Percentiles rank a stretch among this genome's conserved stretches.
Conservation (phyloP, 2,888 invertebrate species). For the Blera fallax region DNA sequence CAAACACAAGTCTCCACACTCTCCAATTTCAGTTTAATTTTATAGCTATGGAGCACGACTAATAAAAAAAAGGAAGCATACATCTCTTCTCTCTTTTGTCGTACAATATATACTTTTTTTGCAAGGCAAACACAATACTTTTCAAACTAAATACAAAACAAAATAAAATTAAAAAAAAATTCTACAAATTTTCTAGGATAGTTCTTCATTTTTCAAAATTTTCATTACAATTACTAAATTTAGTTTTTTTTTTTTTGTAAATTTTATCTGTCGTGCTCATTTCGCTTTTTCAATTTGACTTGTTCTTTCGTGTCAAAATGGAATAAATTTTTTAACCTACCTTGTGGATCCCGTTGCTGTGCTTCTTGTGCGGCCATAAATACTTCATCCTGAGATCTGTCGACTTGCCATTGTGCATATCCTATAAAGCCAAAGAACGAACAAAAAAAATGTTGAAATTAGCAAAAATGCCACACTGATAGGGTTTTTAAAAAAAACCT, state of each 20-base stretch:
- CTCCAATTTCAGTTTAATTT: slow-evolving; percentile 66
- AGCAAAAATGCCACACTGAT: not conserved
- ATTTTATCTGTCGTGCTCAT: slow-evolving; percentile 77
- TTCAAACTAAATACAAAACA: slow-evolving; percentile 60
- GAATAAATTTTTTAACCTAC: slow-evolving; percentile 84
- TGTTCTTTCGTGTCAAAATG: slow-evolving; percentile 66
- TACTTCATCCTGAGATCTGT: slow-evolving; percentile 92
- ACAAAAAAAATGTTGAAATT: slow-evolving; percentile 21
- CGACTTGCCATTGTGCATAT: slow-evolving; percentile 93
- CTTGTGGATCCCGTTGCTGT: slow-evolving; percentile 93
- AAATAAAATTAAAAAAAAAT: slow-evolving; percentile 26
- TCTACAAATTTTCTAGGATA: slow-evolving; percentile 67
- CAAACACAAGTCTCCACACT: not conserved
- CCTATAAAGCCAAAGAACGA: slow-evolving; percentile 85
- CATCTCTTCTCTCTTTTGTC: slow-evolving; percentile 57
- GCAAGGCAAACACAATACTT: slow-evolving; percentile 66
- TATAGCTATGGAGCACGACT: slow-evolving; percentile 71
- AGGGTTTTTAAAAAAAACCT: not conserved
- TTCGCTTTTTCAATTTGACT: slow-evolving; percentile 73
- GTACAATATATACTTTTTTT: slow-evolving; percentile 43
- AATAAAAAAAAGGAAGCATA: slow-evolving; percentile 58
- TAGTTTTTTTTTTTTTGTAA: slow-evolving; percentile 20
- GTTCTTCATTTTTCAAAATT: slow-evolving; percentile 49
- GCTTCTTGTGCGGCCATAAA: slow-evolving; percentile 90
- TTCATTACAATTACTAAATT: slow-evolving; percentile 25